Evolutionary conservation across 1,140 invertebrate species (phyloP), one percentile per base, ranked within the genome.

Genomic region (Trichomalopsis sarcophagae): DNA sequence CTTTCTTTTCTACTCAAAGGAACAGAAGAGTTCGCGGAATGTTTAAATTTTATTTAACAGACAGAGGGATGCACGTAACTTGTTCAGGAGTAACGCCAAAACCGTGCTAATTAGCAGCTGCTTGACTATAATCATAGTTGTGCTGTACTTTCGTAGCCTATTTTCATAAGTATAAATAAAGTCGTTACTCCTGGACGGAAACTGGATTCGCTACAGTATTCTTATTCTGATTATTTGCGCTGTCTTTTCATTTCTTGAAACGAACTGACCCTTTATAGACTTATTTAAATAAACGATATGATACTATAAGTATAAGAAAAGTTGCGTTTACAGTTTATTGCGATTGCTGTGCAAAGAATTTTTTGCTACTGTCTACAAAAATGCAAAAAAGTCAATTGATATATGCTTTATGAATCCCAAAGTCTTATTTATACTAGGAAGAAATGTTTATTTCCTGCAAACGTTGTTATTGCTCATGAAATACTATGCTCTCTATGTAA

Each of bases 401-500:
- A 44, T 44, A 36, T 75, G 73, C 17, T 75, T 74, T 36, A 74
- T 17, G 27, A 27, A 71, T 71, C 17, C 13, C 13, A 13, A 71
- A 11, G 21, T 71, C 27, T 71, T 71, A 27, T 30, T 71, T 68
- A 68, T 68, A 68, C 47, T 50, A 50, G 47, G 14, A 50, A 50
- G 14, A 9, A 44, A 9, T 44, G 10, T 62, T 62, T 62, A 7
- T 62, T 62, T n/a, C 6, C 1, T 62, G 40, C 68, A 71, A 71
- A 66, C 40, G 62, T 66, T 71, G 68, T 71, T 71, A 13, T 30
- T 71, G 27, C 2, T 21, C 55, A 14, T 30, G 21, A 71, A 27
- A 71, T 71, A 13, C 27, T 30, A 30, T 71, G 68, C 68, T 71
- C 68, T 71, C 68, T 71, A 71, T 71, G 68, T 71, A 71, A 71